A percentile compares a stretch with the other conserved stretches of the same genome.
Evolutionary conservation across 1,140 invertebrate genomes (phyloP).

Genomic region (Polyergus mexicanus): DNA sequence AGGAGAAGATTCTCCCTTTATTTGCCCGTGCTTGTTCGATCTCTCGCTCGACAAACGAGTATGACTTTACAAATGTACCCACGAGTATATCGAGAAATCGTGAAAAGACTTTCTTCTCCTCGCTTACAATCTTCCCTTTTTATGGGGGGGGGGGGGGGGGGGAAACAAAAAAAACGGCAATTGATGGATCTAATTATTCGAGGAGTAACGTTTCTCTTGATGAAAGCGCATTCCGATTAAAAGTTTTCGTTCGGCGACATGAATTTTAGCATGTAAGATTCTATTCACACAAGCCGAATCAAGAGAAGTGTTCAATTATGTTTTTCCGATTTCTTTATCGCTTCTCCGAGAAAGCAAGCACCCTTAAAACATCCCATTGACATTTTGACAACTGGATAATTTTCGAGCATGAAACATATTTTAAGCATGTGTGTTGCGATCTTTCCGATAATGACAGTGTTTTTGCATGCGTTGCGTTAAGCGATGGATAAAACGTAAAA

Average conservation of each 20-base stretch:
- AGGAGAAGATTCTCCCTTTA: background rate
- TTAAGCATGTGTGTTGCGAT: background rate
- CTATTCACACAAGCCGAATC: background rate
- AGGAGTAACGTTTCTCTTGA: background rate
- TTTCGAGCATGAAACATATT: background rate
- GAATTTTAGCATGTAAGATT: background rate
- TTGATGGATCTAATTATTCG: constrained; percentile 34
- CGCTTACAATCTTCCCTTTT: constrained; percentile 21
- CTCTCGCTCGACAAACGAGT: constrained; percentile 9
- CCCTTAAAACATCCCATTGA: background rate
- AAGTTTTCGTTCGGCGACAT: background rate
- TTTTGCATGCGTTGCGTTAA: constrained; percentile 22
- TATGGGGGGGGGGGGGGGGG: too few relatives aligned
- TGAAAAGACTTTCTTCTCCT: background rate
- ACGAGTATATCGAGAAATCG: constrained; percentile 30
- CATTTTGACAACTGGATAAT: background rate
- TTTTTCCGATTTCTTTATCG: background rate
- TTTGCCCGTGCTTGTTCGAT: constrained; percentile 16
- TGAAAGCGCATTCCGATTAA: background rate
- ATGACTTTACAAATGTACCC: constrained; percentile 14
- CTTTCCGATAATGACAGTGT: constrained; percentile 25
- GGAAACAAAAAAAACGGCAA: background rate
- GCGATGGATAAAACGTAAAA: constrained; percentile 50
- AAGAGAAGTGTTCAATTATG: background rate
- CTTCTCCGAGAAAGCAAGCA: background rate